phyloP scores from a whole-genome alignment of 1,140 invertebrate genomes.

The Elysia chlorotica region DNA sequence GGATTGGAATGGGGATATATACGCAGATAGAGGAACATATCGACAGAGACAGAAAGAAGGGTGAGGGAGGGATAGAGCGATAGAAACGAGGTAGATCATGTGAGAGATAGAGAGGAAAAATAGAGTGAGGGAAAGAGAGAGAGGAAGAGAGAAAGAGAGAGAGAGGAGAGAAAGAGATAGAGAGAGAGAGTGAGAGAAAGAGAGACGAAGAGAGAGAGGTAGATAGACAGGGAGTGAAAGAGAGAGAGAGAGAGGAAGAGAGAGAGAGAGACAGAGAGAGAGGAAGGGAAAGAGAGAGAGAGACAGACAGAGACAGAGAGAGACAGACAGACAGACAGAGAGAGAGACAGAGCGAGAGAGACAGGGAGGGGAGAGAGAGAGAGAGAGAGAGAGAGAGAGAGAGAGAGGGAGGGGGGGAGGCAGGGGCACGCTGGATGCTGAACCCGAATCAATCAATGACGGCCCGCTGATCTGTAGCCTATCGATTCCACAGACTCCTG shows the following conservation, averaged over 20 bases:
- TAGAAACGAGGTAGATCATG: not conserved
- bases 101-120: no score
- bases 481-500: no score
- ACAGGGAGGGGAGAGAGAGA: not conserved
- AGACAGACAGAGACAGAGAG: not conserved
- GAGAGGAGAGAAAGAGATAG: no score
- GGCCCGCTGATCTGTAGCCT: no score
- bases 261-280: not conserved
- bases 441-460: no score
- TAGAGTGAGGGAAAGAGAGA: no score
- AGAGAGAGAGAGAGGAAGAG: not conserved
- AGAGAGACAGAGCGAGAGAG: not conserved
- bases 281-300: not conserved
- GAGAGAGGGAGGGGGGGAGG: not conserved
- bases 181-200: not conserved
- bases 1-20: not conserved
- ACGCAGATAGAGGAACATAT: not conserved
- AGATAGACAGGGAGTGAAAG: not conserved
- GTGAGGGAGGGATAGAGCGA: not conserved
- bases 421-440: no score
- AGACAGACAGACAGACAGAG: not conserved
- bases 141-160: not conserved
- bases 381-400: not conserved
- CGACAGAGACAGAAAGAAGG: not conserved
- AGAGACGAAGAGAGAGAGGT: not conserved